Conservation (phyloP, 2,797 vertebrate genomes). For the Trichosurus vulpecula region DNA sequence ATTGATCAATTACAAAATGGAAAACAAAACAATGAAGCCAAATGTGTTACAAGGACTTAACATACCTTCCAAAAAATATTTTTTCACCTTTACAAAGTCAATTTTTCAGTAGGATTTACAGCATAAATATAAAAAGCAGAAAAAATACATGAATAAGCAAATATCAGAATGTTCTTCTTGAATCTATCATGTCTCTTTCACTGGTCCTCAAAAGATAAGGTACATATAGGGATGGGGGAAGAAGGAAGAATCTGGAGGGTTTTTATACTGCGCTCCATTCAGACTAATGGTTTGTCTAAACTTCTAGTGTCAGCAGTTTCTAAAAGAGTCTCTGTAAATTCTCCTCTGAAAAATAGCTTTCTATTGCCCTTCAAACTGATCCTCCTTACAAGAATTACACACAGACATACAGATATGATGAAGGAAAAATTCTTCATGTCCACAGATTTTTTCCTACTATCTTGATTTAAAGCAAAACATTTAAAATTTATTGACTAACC, state of each 20-base stretch:
- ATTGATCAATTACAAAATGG: neutral
- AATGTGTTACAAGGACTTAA: neutral
- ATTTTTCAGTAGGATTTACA: neutral
- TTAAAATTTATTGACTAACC: neutral
- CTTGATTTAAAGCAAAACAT: neutral
- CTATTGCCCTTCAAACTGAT: neutral
- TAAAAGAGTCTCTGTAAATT: neutral
- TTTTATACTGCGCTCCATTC: neutral
- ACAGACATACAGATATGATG: neutral
- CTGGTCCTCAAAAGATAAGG: neutral
- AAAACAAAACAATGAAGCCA: neutral
- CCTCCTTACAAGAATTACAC: conserved; percentile 33
- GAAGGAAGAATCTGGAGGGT: neutral
- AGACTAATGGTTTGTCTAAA: neutral
- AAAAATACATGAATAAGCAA: neutral
- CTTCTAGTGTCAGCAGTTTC: neutral
- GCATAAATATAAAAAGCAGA: neutral
- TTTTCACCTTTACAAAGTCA: neutral
- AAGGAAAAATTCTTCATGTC: neutral
- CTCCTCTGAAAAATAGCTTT: neutral
- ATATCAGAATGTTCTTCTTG: neutral
- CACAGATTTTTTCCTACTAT: neutral
- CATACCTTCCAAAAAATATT: neutral
- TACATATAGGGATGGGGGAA: neutral
- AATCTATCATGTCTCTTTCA: neutral